Evolutionary conservation across 2,113 vertebrate species (phyloP), one percentile per base, ranked within the genome.

Genomic region (Odocoileus virginianus): DNA sequence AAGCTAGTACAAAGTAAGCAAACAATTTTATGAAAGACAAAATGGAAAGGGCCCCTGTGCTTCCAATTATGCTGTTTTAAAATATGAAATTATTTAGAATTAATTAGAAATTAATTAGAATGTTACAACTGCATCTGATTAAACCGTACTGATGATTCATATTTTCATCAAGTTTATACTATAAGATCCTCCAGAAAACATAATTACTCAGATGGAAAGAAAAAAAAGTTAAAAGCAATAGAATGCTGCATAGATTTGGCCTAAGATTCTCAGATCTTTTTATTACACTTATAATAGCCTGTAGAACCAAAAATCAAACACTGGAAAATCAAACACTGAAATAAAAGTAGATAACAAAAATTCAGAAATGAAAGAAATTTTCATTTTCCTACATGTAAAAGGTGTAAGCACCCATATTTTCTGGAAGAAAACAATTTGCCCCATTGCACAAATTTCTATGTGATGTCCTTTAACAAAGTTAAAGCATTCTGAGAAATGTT

Each of bases 11-110:
- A 82, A 95, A 89, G 19, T 50, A 89, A 91, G 13, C 16, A 54
- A 61, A 79, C 6, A 83, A 43, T 2, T 90, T 88, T 57, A 87
- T 83, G 60, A 78, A 36, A 93, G 50, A 27, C 58, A 87, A 14
- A 21, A 93, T 27, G 21, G 16, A 27, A 92, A 8, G 47, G 58
- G 10, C 6, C n/a, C 60, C 25, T 83, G 28, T 87, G 36, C 28
- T 88, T 84, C 33, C 21, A 85, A 88, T 90, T 57, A 96, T 55
- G 14, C 12, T 78, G 40, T 60, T 93, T 91, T 79, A 91, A 97
- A 91, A 58, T 67, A 47, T 86, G 27, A 89, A 82, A 78, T 90
- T 91, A 87, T 94, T 91, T n/a, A 92, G 67, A 96, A 90, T 54
- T 61, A 96, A 60, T 90, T 90, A 91, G 8, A 40, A 16, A 90